Base-by-base conservation (phyloP, 2,797 vertebrate species). In the Chiloscyllium punctatum region DNA sequence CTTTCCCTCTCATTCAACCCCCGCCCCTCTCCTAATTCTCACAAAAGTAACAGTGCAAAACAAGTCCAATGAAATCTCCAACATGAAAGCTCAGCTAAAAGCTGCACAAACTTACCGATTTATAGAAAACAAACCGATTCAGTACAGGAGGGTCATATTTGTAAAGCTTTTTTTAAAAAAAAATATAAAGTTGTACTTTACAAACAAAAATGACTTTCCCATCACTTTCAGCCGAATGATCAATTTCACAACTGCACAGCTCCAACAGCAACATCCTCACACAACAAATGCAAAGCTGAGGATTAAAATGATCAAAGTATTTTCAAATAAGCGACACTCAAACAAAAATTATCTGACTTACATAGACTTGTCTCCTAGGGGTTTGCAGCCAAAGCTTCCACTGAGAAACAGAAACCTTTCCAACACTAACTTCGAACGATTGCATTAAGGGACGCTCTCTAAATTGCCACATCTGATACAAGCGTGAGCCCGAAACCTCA, bases 271-370 rank as follows among this genome's bases (percentile, higher is more conserved):
- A 66, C 57, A 37, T 23, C 15, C 66, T n/a, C 13, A 15, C 21
- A 68, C 11, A 25, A 18, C 11, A 68, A 68, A 68, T 37, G 62
- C 57, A 68, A 92, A 68, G 18, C 3, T 37, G 33, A 37, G 30
- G 23, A n/a, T 62, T 51, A 0, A n/a, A 62, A 62, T 33, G 6
- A 92, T 92, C n/a, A 68, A 62, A 18, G 1, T 91, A 21, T 68
- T 92, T 68, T 30, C 5, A 66, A 66, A 66, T 66, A 37, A 92
- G 68, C 90, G 90, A n/a, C 37, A 42, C n/a, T 68, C 37, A 21
- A 68, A 90, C 57, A 90, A 68, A 48, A 92, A 62, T 68, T 37
- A n/a, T n/a, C 21, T 37, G 90, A 92, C 90, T 92, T 92, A 92
- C 90, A 92, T 68, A 92, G 37, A 68, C 62, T 11, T 68, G 33